Base-by-base conservation (phyloP, 2,888 invertebrate species). In the Thumatha senex region DNA sequence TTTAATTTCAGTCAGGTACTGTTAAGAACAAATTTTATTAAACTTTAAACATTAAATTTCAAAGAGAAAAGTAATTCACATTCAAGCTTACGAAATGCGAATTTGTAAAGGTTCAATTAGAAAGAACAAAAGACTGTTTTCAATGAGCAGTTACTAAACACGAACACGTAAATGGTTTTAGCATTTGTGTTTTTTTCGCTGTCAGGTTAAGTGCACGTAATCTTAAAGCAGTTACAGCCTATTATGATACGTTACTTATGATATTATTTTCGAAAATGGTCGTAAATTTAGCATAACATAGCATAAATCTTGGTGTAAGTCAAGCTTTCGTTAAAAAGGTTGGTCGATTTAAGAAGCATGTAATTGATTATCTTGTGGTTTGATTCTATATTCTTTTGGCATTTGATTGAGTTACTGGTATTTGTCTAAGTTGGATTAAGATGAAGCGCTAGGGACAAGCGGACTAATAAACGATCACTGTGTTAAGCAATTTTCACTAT, bases 81-180 rank as follows among this genome's bases (percentile, higher is more conserved):
- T 38, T 43, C 42, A 15, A 42, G 5, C 11, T 11, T 18, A 34
- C 30, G 18, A 15, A 45, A 33, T 18, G 18, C 24, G 12, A 40
- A 13, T 33, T 36, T 45, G 9, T 31, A 30, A 44, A 35, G 30
- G 30, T 2, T 35, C 8, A 50, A 30, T 48, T 35, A 35, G 29
- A 29, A 29, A 14, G 35, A 18, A 35, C 30, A 40, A 7, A 13
- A 11, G 12, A 41, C 8, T n/a, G 9, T 18, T 46, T 40, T 14
- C n/a, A 14, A 31, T 24, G 29, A 4, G 15, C 15, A 39, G 34
- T 4, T 34, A 34, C 40, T 40, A 31, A 39, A 46, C 36, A 11
- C 13, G 34, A 39, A 43, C 40, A 50, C 12, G 24, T 18, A 40
- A 49, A 44, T 14, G 34, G 33, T 44, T 30, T 44, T 49, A 44